Base-by-base conservation (phyloP, 2,113 vertebrate genomes). In the Pionites leucogaster region DNA sequence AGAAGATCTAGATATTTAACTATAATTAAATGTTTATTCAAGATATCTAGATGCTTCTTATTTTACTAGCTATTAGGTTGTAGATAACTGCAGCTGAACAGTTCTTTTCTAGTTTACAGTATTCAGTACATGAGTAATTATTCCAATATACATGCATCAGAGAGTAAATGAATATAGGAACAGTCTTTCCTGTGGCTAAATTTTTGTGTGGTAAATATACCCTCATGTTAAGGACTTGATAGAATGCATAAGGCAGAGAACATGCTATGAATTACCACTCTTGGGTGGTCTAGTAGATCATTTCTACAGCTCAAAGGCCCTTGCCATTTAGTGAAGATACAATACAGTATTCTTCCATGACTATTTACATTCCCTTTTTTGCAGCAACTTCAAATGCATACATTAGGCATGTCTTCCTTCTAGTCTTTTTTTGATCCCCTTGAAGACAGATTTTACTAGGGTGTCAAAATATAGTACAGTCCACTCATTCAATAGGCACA, bases 301-400 rank as follows among this genome's bases (percentile, higher is more conserved):
- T 80, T 86, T 41, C 57, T 76, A 52, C 63, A 84, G 80, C 93
- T 89, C 72, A 65, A 84, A 95, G 82, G 72, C 72, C 82, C 69
- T 79, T 12, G 33, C 24, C 67, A 81, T 79, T 91, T 41, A 92
- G 27, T 62, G 78, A 76, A 85, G 78, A 93, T 76, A 92, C 86
- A 97, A 94, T 94, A 79, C 35, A 94, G 39, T 78, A 86, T 94
- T 97, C 35, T 96, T 96, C 82, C 90, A 79, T 42, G 64, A 35
- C 76, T 94, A 65, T 96, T 96, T 92, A 71, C 83, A 82, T 92
- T 90, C 82, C 41, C 84, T 70, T 71, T 93, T 90, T 86, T 52
- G 11, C 49, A 94, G 55, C 49, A 89, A 88, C 95, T 96, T 96
- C 95, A 97, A 94, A 95, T 76, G 47, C 65, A 53, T 65, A 72